These are phyloP conservation scores for Fulica atra DNA, from an alignment of 2,113 vertebrate genomes.

Conservation along the genomic window DNA sequence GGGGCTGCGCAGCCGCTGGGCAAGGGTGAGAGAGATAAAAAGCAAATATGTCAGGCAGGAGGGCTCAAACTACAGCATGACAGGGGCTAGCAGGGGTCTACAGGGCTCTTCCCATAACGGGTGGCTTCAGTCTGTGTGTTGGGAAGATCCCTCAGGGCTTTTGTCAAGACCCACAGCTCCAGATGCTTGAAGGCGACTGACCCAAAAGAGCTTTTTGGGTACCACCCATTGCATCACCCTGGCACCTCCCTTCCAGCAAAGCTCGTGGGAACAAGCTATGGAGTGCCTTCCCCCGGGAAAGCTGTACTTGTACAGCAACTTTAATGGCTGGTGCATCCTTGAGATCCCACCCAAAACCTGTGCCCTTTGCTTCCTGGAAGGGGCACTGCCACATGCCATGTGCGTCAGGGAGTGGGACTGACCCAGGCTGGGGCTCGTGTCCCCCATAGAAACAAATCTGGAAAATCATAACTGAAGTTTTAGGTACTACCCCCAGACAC, in stretches of 20 bases:
- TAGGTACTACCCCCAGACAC: neutral
- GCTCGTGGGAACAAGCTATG: fast-evolving
- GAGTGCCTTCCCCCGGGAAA: neutral
- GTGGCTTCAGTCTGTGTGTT: neutral
- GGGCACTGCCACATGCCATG: neutral
- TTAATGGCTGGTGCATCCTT: neutral
- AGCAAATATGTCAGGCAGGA: neutral
- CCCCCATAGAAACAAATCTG: neutral
- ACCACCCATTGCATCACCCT: fast-evolving
- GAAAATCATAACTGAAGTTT: neutral
- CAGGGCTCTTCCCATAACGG: neutral
- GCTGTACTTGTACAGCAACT: neutral
- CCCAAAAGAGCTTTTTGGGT: neutral
- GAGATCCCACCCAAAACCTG: neutral
- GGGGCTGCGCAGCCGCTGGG: neutral
- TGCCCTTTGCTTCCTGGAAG: neutral
- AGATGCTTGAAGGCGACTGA: neutral
- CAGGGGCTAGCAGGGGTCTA: fast-evolving
- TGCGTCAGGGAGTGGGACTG: neutral
- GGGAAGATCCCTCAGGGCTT: neutral
- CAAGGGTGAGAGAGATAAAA: neutral
- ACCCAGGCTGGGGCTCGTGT: neutral
- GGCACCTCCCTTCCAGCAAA: neutral
- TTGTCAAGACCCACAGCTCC: neutral
- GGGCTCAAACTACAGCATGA: neutral